Conservation (phyloP, 2,113 vertebrate genomes). For the Chunga burmeisteri region DNA sequence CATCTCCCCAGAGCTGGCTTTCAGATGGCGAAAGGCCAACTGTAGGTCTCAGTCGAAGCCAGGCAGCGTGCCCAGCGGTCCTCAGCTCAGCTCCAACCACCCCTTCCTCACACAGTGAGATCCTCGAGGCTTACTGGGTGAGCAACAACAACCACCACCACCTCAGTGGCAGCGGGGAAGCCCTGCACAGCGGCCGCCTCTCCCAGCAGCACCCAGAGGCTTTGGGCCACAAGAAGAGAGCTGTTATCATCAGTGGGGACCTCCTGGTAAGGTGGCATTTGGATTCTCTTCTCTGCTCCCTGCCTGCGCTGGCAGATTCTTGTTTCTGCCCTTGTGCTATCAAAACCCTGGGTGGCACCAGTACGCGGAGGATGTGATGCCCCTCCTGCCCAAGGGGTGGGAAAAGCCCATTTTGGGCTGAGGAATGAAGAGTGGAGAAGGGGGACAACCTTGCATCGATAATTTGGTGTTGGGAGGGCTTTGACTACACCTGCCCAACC, state of each 20-base stretch:
- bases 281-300: neutral
- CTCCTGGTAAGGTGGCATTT: slow-evolving; percentile 82
- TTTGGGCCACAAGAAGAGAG: slow-evolving; percentile 44
- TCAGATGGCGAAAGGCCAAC: neutral
- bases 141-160: slow-evolving; percentile 63
- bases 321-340: neutral
- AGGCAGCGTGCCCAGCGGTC: neutral
- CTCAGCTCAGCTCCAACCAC: neutral
- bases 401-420: neutral
- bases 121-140: slow-evolving; percentile 75
- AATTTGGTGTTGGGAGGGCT: neutral
- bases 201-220: neutral
- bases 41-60: neutral
- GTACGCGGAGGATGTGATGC: accelerated
- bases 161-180: neutral
- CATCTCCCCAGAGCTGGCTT: neutral
- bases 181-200: slow-evolving; percentile 25
- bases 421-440: neutral
- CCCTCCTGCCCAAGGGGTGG: neutral
- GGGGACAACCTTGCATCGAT: neutral
- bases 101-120: slow-evolving; percentile 66
- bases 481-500: neutral
- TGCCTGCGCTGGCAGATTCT: neutral
- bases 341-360: neutral
- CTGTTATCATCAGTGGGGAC: slow-evolving; percentile 83